phyloP scores from a whole-genome alignment of 2,888 invertebrate species.

The Diadegma fenestrale region DNA sequence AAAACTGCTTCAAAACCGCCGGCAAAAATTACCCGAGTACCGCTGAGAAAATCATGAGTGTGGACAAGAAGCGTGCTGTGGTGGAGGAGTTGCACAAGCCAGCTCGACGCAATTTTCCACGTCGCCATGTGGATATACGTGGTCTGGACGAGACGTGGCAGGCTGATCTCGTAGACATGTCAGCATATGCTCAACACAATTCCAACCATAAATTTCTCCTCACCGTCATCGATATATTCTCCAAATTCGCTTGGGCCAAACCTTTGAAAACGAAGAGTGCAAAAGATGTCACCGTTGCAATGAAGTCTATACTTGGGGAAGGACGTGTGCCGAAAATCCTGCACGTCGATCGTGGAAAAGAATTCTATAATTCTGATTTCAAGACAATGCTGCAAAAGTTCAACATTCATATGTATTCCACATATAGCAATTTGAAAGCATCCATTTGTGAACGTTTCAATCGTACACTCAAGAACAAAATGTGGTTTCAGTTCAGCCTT shows the following conservation, averaged over 20 bases:
- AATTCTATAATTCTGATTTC: background rate
- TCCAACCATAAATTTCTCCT: background rate
- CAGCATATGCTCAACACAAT: background rate
- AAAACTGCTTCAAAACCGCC: no score
- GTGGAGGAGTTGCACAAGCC: background rate
- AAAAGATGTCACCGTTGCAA: background rate
- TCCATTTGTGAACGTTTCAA: constrained; percentile 78
- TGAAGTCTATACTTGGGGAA: background rate
- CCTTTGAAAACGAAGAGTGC: constrained; percentile 11
- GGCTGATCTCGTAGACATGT: constrained; percentile 1
- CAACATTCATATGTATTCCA: background rate
- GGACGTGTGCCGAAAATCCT: constrained; percentile 5
- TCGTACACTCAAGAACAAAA: constrained; percentile 68
- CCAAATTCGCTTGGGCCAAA: constrained; percentile 11
- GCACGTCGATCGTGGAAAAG: background rate
- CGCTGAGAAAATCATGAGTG: no score
- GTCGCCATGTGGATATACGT: constrained; percentile 10
- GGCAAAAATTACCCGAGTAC: no score
- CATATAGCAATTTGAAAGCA: constrained; percentile 74
- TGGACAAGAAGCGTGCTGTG: background rate
- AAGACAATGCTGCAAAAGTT: background rate
- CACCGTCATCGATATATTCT: constrained; percentile 14
- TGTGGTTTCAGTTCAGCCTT: background rate
- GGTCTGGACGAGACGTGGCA: background rate
- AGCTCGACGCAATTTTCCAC: background rate